Base-by-base conservation (phyloP, 2,797 vertebrate species). In the Morelia viridis region DNA sequence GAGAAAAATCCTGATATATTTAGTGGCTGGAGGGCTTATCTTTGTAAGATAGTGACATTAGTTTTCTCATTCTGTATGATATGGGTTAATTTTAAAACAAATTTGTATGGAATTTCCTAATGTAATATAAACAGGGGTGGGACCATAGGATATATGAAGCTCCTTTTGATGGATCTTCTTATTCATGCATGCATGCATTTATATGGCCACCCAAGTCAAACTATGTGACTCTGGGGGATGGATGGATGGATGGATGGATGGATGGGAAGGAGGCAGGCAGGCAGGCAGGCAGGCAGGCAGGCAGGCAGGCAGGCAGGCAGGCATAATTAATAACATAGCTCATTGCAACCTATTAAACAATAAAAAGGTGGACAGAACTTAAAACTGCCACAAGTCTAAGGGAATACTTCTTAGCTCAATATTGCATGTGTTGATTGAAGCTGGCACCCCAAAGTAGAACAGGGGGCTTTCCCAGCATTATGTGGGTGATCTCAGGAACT, bases 31-130 rank as follows among this genome's bases (percentile, higher is more conserved):
- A 65, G 56, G 26, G 26, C 15, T 3, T 91, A 5, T 87, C 56
- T 60, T 91, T 50, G 64, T 31, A 31, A 19, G 60, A 53, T 12
- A 46, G 4, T 71, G 41, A 50, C 28, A 76, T 60, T 4, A 24
- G 15, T 76, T 57, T 85, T 68, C 2, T 85, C 83, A 10, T 2
- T 93, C 90, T 92, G 11, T 90, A 53, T 92, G 12, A 0, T 62
- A 0, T 3, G 1, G 87, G 94, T 94, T 92, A 65, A 50, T 91
- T 91, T 71, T 60, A 91, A 87, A 94, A 46, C 24, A 60, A 60
- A 46, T 95, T 65, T 76, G 56, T 87, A 65, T 41, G 11, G 26
- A n/a, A 68, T 76, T 22, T 87, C 15, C 31, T 76, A 46, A 11
- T 26, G 17, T 31, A 35, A 87, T 56, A 35, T 4, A 60, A 68